A percentile compares a stretch with the other conserved stretches of the same genome.
phyloP scores from a whole-genome alignment of 2,888 invertebrate species.

The Anthoptus insignis region DNA sequence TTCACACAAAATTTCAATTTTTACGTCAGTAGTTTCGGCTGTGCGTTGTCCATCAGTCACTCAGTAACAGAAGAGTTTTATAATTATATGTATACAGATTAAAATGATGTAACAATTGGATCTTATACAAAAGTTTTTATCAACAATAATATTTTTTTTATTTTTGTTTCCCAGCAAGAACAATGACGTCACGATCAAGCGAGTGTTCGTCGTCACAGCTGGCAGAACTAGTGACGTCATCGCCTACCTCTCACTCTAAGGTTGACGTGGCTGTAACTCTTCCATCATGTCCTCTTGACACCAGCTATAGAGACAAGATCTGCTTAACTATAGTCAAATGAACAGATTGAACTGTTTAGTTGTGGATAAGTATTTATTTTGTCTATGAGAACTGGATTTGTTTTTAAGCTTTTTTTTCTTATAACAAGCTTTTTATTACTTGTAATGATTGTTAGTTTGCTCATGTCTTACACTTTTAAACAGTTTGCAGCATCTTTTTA shows the following conservation, averaged over 20 bases:
- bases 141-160: too few relatives aligned
- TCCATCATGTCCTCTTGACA: conserved; percentile 70
- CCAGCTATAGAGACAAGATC: conserved; percentile 78
- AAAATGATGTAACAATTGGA: too few relatives aligned
- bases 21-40: too few relatives aligned
- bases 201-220: conserved; percentile 75
- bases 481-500: too few relatives aligned
- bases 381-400: background rate
- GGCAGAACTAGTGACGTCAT: conserved; percentile 72
- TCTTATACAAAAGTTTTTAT: too few relatives aligned
- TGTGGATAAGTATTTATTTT: conserved; percentile 14
- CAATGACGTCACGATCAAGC: conserved; percentile 81
- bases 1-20: too few relatives aligned
- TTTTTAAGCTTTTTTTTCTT: background rate
- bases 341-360: conserved; percentile 28
- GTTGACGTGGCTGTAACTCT: conserved; percentile 80
- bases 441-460: too few relatives aligned
- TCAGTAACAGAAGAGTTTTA: too few relatives aligned
- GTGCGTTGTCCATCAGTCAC: too few relatives aligned
- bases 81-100: too few relatives aligned
- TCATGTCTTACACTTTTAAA: too few relatives aligned
- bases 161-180: conserved; percentile 64
- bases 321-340: conserved; percentile 79
- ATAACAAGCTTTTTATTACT: too few relatives aligned
- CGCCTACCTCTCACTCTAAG: conserved; percentile 70